phyloP scores from a whole-genome alignment of 2,888 invertebrate genomes.

The Yponomeuta plumbellus region DNA sequence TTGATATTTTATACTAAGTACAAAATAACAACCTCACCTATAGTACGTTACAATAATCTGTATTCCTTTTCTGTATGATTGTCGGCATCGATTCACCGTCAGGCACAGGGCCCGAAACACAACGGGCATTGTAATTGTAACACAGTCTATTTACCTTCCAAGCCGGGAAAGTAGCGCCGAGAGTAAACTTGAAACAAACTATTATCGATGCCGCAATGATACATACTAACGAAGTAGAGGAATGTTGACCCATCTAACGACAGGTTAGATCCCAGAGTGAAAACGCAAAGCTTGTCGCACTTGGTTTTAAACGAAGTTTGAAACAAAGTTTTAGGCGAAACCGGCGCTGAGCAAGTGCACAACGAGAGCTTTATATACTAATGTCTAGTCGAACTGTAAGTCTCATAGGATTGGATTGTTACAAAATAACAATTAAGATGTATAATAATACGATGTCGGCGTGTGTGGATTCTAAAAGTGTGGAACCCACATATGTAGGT shows the following conservation, averaged over 20 bases:
- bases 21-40: too few relatives aligned
- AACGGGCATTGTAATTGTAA: constrained; percentile 14
- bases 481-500: too few relatives aligned
- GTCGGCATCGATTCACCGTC: not conserved
- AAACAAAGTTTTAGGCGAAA: too few relatives aligned
- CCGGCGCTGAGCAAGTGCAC: too few relatives aligned
- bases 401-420: too few relatives aligned
- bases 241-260: not conserved
- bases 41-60: not conserved
- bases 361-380: too few relatives aligned
- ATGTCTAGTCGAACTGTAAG: too few relatives aligned
- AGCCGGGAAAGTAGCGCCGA: constrained; percentile 41
- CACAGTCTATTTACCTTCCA: constrained; percentile 39
- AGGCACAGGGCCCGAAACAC: not conserved
- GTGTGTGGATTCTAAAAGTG: too few relatives aligned
- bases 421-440: too few relatives aligned
- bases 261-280: not conserved
- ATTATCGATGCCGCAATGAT: constrained; percentile 39
- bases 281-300: not conserved
- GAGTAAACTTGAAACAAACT: constrained; percentile 29
- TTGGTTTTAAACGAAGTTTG: too few relatives aligned
- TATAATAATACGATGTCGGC: too few relatives aligned
- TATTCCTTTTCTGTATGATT: not conserved
- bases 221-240: constrained; percentile 30
- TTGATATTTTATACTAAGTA: too few relatives aligned